phyloP scores from a whole-genome alignment of 2,797 vertebrate genomes.

The Arnoldichthys spilopterus region DNA sequence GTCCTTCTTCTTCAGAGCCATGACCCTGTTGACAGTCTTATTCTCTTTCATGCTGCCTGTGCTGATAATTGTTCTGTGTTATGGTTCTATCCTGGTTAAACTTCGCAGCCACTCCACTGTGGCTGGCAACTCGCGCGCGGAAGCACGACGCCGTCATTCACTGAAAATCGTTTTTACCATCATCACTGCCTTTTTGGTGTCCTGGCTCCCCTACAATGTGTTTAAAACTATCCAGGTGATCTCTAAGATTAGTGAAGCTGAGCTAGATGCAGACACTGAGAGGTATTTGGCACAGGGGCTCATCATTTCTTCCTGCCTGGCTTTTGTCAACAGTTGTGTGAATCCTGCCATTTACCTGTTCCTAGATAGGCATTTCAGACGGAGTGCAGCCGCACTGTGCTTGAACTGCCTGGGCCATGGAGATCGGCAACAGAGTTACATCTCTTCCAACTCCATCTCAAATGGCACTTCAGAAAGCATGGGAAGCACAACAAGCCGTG shows the following conservation, averaged over 20 bases:
- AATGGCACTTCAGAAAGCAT: constrained; percentile 66
- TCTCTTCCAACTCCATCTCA: constrained; percentile 65
- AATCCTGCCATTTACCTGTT: constrained; percentile 87
- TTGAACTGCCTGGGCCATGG: constrained; percentile 52
- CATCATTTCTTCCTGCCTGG: constrained; percentile 79
- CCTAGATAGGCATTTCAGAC: constrained; percentile 84
- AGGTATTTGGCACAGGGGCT: constrained; percentile 68
- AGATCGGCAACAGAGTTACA: constrained; percentile 43
- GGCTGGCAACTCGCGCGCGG: constrained; percentile 62
- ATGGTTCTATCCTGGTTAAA: constrained; percentile 77
- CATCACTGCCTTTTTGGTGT: constrained; percentile 81
- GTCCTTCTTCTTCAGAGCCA: constrained; percentile 64
- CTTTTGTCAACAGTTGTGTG: constrained; percentile 86
- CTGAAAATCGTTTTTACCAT: constrained; percentile 85
- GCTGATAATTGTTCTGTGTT: constrained; percentile 80
- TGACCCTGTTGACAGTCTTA: constrained; percentile 73
- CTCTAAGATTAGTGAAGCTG: constrained; percentile 48
- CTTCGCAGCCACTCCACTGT: constrained; percentile 70
- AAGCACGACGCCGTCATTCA: constrained; percentile 75
- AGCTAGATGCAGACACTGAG: constrained; percentile 50
- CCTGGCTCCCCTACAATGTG: constrained; percentile 86
- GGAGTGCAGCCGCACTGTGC: constrained; percentile 50
- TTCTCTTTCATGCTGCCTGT: constrained; percentile 83
- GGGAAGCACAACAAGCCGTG: constrained; percentile 55
- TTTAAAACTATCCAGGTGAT: constrained; percentile 75